Evolutionary conservation across 2,888 invertebrate genomes (phyloP), one percentile per base, ranked within the genome.

Genomic region (Amphipyra berbera): DNA sequence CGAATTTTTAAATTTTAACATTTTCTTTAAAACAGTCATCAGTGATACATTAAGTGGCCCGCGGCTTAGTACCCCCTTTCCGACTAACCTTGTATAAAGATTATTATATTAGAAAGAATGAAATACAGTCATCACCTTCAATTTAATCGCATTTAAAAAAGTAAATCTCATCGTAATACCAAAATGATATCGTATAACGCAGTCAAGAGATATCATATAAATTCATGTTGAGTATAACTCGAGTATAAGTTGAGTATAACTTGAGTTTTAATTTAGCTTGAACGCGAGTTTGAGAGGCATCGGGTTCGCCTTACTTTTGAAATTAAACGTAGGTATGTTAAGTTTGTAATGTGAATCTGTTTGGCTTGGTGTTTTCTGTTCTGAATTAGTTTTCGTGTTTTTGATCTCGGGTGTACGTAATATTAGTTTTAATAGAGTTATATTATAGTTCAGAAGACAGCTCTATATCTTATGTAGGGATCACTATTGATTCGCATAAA

Each of bases 201-300:
- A 69, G 61, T 60, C 49, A 33, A 53, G 59, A 49, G 76, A 79
- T 76, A 77, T 76, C 80, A 73, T 81, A 81, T 73, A 78, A 79
- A 78, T 76, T 73, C 74, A 60, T 65, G 68, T 65, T 65, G 35
- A 57, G 56, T 41, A 52, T 33, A 42, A 42, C 30, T 68, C 57
- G 44, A 76, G 64, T n/a, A 38, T 45, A 67, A 42, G 68, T 65
- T 65, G 35, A 57, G 56, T 41, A 52, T 42, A 42, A 42, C 30
- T 68, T 63, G 44, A 76, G 64, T 82, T 85, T 83, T 85, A 84
- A 85, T 85, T 83, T 83, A 73, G 75, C 78, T 54, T 58, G 50
- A 67, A 60, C 67, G 54, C 53, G 80, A 79, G 66, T 78, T 84
- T 82, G 76, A 79, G 76, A 68, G 86, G 83, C 73, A 67, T 79